A percentile compares a stretch with the other conserved stretches of the same genome.
phyloP scores from a whole-genome alignment of 2,797 vertebrate species.

The Pteropus rufus region DNA sequence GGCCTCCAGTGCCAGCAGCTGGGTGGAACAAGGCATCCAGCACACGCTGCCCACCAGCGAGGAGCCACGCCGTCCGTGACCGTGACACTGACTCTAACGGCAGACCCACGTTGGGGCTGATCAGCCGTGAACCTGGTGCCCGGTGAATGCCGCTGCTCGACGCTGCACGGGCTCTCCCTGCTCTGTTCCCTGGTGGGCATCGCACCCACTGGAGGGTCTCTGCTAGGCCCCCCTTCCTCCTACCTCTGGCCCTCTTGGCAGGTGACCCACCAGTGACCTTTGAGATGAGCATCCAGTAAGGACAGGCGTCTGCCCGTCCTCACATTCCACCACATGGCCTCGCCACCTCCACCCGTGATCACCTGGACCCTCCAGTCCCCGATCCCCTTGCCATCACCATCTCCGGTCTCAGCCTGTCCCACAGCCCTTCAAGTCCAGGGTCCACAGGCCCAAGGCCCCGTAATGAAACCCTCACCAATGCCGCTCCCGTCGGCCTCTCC shows the following conservation, averaged over 20 bases:
- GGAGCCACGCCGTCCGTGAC: background rate
- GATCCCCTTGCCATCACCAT: background rate
- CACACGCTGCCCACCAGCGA: too few relatives aligned
- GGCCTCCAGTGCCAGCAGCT: fast-evolving
- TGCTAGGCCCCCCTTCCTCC: too few relatives aligned
- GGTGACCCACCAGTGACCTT: background rate
- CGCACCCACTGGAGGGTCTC: too few relatives aligned
- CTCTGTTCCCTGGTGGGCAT: too few relatives aligned
- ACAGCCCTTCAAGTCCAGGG: background rate
- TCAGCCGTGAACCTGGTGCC: fast-evolving
- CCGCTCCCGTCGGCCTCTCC: background rate
- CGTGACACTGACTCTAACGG: background rate
- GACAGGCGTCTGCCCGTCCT: background rate
- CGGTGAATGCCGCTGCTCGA: too few relatives aligned
- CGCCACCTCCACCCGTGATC: fast-evolving
- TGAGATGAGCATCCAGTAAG: background rate
- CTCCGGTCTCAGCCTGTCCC: background rate
- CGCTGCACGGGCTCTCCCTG: too few relatives aligned
- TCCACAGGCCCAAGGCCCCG: fast-evolving
- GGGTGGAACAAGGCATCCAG: fast-evolving
- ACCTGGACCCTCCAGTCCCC: background rate
- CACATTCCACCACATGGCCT: background rate
- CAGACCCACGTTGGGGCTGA: fast-evolving
- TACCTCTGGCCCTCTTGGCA: too few relatives aligned
- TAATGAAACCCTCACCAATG: background rate